Evolutionary conservation across 2,888 invertebrate genomes (phyloP).

Genomic region (Rhamphomyia laevipes): DNA sequence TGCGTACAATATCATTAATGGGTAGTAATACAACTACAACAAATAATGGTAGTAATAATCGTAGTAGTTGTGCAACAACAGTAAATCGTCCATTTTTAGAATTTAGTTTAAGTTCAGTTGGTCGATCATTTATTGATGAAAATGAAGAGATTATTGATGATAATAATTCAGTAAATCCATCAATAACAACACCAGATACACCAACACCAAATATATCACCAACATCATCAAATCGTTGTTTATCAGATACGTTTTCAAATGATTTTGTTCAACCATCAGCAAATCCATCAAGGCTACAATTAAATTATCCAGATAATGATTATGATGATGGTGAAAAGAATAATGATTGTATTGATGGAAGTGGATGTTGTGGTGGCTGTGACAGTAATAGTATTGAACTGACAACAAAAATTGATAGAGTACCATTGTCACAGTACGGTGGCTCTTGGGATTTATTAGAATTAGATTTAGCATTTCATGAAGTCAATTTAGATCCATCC

Average conservation of each 20-base stretch:
- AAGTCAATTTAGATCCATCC: conserved; percentile 49
- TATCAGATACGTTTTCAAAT: conserved; percentile 49
- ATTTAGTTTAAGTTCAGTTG: conserved; percentile 36
- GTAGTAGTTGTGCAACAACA: background rate
- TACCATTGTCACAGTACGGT: conserved; percentile 36
- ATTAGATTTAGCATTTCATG: conserved; percentile 48
- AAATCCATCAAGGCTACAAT: conserved; percentile 14
- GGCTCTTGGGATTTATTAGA: conserved; percentile 53
- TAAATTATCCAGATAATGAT: background rate
- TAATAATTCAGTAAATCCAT: conserved; percentile 19
- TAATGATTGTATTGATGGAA: background rate
- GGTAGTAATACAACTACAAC: conserved; percentile 4
- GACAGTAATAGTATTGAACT: background rate
- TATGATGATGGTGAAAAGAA: background rate
- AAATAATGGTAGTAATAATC: background rate
- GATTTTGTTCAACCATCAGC: conserved; percentile 44
- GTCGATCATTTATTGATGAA: conserved; percentile 36
- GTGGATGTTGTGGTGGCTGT: background rate
- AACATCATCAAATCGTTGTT: conserved; percentile 35
- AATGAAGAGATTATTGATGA: conserved; percentile 18
- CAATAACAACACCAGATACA: conserved; percentile 50
- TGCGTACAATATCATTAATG: conserved; percentile 8
- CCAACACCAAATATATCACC: conserved; percentile 53
- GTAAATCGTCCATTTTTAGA: conserved; percentile 26
- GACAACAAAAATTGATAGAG: conserved; percentile 5